These are phyloP conservation scores for Fragum whitleyi DNA, from an alignment of 2,888 invertebrate species.

Conservation along the genomic window DNA sequence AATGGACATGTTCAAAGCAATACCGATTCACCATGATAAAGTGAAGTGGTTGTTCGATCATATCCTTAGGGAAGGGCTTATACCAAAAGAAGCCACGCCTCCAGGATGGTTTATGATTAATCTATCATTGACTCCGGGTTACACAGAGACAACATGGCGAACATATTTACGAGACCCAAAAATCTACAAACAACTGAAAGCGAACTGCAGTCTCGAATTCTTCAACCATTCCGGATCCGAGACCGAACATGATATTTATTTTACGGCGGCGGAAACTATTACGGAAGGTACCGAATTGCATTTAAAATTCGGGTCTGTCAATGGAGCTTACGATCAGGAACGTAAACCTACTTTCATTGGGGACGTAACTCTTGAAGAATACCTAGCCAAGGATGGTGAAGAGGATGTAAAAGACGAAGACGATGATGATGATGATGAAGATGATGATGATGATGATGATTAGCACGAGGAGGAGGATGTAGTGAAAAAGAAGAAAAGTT, in stretches of 20 bases:
- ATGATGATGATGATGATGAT: too few species aligned
- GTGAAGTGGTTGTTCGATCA: neutral
- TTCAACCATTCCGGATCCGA: neutral
- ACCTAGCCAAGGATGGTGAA: neutral
- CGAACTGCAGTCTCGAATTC: neutral
- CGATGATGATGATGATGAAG: too few species aligned
- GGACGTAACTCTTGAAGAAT: neutral
- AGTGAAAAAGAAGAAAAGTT: too few species aligned
- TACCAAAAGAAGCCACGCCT: neutral
- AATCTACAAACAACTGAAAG: neutral
- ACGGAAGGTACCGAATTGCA: neutral
- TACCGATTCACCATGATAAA: neutral
- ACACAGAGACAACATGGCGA: constrained; percentile 12
- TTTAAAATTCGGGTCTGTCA: neutral
- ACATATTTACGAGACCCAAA: neutral
- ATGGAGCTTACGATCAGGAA: neutral
- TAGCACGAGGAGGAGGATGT: too few species aligned
- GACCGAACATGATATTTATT: neutral
- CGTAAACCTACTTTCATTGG: neutral
- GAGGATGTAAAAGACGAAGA: too few species aligned
- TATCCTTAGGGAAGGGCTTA: neutral
- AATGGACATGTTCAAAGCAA: neutral
- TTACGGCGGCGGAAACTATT: neutral
- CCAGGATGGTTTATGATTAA: neutral
- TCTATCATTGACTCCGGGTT: neutral